Evolutionary conservation across 2,888 invertebrate species (phyloP), one percentile per base, ranked within the genome.

Genomic region (Sylvicola fuscatus): DNA sequence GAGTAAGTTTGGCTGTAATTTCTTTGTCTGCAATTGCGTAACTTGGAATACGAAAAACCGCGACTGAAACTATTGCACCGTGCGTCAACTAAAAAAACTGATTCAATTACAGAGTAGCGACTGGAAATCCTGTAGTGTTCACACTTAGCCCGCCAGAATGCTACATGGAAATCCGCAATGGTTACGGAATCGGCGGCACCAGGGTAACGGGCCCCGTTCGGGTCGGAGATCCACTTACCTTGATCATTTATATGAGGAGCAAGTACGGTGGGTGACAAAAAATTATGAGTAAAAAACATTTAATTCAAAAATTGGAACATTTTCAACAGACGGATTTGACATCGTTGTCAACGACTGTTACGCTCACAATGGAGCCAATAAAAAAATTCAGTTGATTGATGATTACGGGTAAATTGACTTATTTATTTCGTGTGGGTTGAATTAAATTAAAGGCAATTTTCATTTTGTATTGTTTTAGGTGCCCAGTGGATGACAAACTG

Each of bases 261-360:
- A 81, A 89, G 68, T 90, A 87, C 55, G 89, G 87, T 87, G 56
- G 64, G 64, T 46, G 12, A n/a, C n/a, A n/a, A n/a, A n/a, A n/a
- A n/a, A n/a, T n/a, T n/a, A n/a, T n/a, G n/a, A n/a, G n/a, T n/a
- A n/a, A n/a, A n/a, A 17, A 27, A 16, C n/a, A 34, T 34, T 32
- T 29, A 12, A 15, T 15, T 13, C 27, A 34, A 13, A 12, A 32
- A 38, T 26, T 27, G 28, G 4, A 30, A 27, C 16, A 32, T 32
- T 32, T 17, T 37, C 11, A 60, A 66, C 61, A 89, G 87, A 89
- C 58, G 90, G 89, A 35, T 90, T 90, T 51, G 90, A 90, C 54
- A 87, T 90, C 46, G 86, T 89, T 26, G 89, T 90, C 15, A 90
- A 87, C 52, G 89, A 90, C 55, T 90, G 90, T 53, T 86, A 74